phyloP scores from a whole-genome alignment of 1,140 invertebrate genomes.

The Platyura marginata region DNA sequence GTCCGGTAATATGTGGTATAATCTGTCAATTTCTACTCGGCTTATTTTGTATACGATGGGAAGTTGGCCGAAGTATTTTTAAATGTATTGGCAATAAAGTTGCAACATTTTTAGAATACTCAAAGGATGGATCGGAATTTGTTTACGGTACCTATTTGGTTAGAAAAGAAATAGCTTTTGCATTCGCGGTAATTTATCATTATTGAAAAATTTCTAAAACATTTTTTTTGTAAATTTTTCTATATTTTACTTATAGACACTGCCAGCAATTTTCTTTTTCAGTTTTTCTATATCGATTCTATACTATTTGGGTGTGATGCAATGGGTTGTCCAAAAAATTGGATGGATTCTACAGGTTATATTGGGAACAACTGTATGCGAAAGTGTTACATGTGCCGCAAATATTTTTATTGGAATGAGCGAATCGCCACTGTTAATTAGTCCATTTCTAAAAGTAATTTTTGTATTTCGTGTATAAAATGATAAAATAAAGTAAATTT shows the following conservation, averaged over 20 bases:
- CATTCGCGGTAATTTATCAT: slow-evolving; percentile 49
- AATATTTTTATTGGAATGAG: slow-evolving; percentile 84
- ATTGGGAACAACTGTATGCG: slow-evolving; percentile 75
- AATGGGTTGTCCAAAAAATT: slow-evolving; percentile 67
- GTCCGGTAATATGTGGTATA: slow-evolving; percentile 59
- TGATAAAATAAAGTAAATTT: background rate
- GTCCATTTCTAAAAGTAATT: slow-evolving; percentile 48
- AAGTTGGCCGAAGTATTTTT: slow-evolving; percentile 54
- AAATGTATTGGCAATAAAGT: slow-evolving; percentile 65
- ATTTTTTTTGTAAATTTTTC: too few species aligned
- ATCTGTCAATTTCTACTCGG: slow-evolving; percentile 75
- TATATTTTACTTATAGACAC: slow-evolving; percentile 35
- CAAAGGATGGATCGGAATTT: slow-evolving; percentile 60
- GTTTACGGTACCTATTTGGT: slow-evolving; percentile 63
- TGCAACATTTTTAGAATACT: slow-evolving; percentile 59
- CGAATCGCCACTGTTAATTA: slow-evolving; percentile 76
- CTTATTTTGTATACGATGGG: slow-evolving; percentile 69
- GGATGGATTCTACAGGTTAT: slow-evolving; percentile 53
- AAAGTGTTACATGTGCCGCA: slow-evolving; percentile 77
- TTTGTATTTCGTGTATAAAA: background rate
- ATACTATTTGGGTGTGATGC: slow-evolving; percentile 76
- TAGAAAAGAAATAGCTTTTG: slow-evolving; percentile 40
- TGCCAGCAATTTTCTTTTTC: slow-evolving; percentile 83
- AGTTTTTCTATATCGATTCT: slow-evolving; percentile 72
- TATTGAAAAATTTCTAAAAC: too few species aligned